Evolutionary conservation across 2,888 invertebrate genomes (phyloP), one percentile per base, ranked within the genome.

Genomic region (Unio pictorum): DNA sequence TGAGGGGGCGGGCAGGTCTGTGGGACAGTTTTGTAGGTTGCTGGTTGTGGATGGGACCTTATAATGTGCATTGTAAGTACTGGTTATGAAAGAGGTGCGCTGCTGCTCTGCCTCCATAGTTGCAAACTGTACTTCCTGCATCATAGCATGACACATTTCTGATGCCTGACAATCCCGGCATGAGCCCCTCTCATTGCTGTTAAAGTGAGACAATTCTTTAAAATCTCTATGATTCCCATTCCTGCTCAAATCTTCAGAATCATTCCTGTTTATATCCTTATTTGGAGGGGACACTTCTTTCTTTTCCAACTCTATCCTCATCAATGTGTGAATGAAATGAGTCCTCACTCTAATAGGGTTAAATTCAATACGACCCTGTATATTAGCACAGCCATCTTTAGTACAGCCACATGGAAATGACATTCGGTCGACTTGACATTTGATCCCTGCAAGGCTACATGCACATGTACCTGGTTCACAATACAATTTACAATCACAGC

Each of bases 361-460:
- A 89, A 99, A 99, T 90, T 98, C 98, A 78, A 98, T 95, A 76
- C 99, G 93, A 6, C 99, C 99, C 62, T 94, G 93, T 0, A 94
- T 94, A 89, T 99, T 99, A 73, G 94, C 94, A 90, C 99, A 99
- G 64, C 96, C 96, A 85, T 97, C 97, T 81, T 96, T 94, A 3
- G 95, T 95, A 90, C 98, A 99, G 18, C 98, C 97, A 90, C 99
- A 99, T 0, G 99, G 99, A 89, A 98, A 99, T 87, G 96, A 96
- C 73, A 96, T 92, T 74, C 98, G 93, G 91, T 99, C 98, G 68
- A 99, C 98, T 93, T 98, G 98, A 90, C 98, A 99, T 92, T 98
- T 97, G 80, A 99, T 98, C 74, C 97, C 97, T 61, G 95, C 95
- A 87, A 95, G 93, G 89, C 96, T 96, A 91, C 99, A 99, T 23